Evolutionary conservation across 2,797 vertebrate genomes (phyloP).

Genomic region (Cuniculus paca): DNA sequence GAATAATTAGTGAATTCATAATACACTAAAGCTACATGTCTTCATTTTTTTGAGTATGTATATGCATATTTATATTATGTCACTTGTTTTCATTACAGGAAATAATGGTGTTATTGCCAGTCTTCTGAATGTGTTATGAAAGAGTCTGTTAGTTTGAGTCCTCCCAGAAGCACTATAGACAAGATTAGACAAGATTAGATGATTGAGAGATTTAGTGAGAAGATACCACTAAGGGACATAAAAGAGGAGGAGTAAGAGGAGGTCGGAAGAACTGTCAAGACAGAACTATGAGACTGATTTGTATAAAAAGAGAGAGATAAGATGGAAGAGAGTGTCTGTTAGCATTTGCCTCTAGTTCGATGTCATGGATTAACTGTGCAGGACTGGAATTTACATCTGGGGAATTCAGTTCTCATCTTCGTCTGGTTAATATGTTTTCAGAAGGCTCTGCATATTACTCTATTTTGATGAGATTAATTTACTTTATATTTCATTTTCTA

Average conservation of each 20-base stretch:
- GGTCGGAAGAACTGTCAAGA: neutral
- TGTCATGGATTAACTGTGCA: neutral
- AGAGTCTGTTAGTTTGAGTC: neutral
- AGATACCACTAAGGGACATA: neutral
- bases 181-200: neutral
- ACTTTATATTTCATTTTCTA: neutral
- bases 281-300: neutral
- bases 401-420: neutral
- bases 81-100: neutral
- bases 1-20: neutral
- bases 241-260: fast-evolving
- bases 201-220: neutral
- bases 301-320: neutral
- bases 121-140: neutral
- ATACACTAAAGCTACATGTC: neutral
- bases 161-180: neutral
- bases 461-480: neutral
- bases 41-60: neutral
- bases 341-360: neutral
- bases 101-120: neutral
- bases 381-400: neutral
- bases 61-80: neutral
- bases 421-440: neutral
- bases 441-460: neutral
- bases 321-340: fast-evolving